phyloP scores from a whole-genome alignment of 1,140 invertebrate genomes.

The Drosophila funebris region DNA sequence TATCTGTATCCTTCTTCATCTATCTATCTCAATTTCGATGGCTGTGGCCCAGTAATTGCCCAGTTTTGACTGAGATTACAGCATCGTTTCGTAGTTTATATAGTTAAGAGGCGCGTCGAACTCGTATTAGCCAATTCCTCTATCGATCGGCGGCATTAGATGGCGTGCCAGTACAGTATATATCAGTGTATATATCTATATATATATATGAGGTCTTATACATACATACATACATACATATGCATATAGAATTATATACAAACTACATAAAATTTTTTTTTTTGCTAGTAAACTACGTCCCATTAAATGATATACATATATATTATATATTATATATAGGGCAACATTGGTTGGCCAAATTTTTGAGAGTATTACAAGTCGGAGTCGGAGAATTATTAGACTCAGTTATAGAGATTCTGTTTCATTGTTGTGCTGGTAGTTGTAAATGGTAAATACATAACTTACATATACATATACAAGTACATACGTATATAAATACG shows the following conservation, averaged over 20 bases:
- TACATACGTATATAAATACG: slow-evolving; percentile 45
- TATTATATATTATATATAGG: slow-evolving; percentile 40
- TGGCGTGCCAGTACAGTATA: slow-evolving; percentile 24
- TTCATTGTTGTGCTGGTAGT: slow-evolving; percentile 62
- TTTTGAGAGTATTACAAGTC: slow-evolving; percentile 40
- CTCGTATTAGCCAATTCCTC: neutral
- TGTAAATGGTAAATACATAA: slow-evolving; percentile 49
- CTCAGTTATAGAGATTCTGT: slow-evolving; percentile 37
- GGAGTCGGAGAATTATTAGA: slow-evolving; percentile 8
- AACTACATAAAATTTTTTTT: slow-evolving; percentile 42
- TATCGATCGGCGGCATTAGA: slow-evolving; percentile 2
- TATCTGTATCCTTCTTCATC: slow-evolving; percentile 6
- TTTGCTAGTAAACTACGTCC: slow-evolving; percentile 47
- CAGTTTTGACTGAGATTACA: slow-evolving; percentile 56
- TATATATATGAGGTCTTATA: slow-evolving; percentile 28
- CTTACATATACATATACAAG: neutral
- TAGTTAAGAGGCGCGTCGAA: slow-evolving; percentile 1
- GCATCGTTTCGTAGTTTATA: slow-evolving; percentile 18
- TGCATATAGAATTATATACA: slow-evolving; percentile 43
- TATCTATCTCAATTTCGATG: slow-evolving; percentile 33
- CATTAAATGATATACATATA: slow-evolving; percentile 25
- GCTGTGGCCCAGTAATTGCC: slow-evolving; percentile 27
- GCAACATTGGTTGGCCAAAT: slow-evolving; percentile 68
- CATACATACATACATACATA: slow-evolving; percentile 20
- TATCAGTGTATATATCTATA: slow-evolving; percentile 25